Evolutionary conservation across 2,888 invertebrate genomes (phyloP), one percentile per base, ranked within the genome.

Genomic region (Epistrophe eligans): DNA sequence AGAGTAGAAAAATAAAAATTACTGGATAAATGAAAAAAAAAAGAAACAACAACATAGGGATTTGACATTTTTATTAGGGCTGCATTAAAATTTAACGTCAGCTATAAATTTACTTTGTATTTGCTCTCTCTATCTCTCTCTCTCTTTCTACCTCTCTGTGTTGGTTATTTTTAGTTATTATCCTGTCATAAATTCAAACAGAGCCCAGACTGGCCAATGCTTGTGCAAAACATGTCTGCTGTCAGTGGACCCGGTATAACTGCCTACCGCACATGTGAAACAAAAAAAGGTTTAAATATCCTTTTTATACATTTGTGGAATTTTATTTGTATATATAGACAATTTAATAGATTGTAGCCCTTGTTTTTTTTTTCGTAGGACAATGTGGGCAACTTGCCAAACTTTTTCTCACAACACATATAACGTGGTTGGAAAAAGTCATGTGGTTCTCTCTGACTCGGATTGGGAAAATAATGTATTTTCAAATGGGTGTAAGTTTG

Each of bases 1-100:
- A 13, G 24, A 24, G 13, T 15, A 40, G 8, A 50, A 58, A 38
- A n/a, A 67, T 32, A 73, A 77, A 73, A 77, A 11, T 28, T 67
- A 35, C 50, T 11, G 52, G 43, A 57, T 24, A 71, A n/a, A 64
- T 7, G 62, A 60, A 32, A 71, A 35, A 5, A 45, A 40, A 57
- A 9, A 66, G 13, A 9, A 77, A 43, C 19, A 64, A 35, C 71
- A 76, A 35, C 35, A 32, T 32, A 35, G 57, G 48, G 11, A 40
- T 83, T 76, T 70, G 84, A 84, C 79, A 76, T 71, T 84, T 84
- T 79, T 84, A 84, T 76, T 79, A 79, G 71, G 76, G 84, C 79
- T 15, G 84, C 79, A 84, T 84, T 84, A 76, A 84, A 84, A 79
- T 84, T 84, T 79, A 74, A 79, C 79, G 45, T 84, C 28, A 55